Percentiles rank a stretch among this genome's conserved stretches.
These are phyloP conservation scores for Pavo muticus DNA, from an alignment of 2,113 vertebrate species.

Conservation along the genomic window DNA sequence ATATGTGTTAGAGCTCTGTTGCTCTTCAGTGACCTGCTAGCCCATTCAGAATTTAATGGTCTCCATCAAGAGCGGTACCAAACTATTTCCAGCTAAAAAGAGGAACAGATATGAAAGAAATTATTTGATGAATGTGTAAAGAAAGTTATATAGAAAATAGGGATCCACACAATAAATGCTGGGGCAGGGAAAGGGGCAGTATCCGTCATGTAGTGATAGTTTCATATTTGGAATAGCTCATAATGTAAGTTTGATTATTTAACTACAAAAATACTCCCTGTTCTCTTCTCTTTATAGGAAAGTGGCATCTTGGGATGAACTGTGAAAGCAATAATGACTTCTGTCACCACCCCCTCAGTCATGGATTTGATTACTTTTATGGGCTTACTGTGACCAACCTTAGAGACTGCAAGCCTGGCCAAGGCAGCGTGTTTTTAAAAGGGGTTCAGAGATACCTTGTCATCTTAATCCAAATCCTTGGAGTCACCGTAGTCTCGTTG, in stretches of 20 bases:
- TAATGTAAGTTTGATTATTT: background rate
- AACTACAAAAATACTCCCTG: slow-evolving; percentile 7
- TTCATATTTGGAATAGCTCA: background rate
- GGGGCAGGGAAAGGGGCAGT: background rate
- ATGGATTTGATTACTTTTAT: slow-evolving; percentile 90
- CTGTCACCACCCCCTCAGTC: slow-evolving; percentile 88
- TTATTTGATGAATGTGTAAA: background rate
- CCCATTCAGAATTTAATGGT: background rate
- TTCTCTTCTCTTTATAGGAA: slow-evolving; percentile 77
- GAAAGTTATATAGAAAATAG: background rate
- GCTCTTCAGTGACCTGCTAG: background rate
- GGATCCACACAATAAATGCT: background rate
- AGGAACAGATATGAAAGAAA: background rate
- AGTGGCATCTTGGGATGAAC: slow-evolving; percentile 92
- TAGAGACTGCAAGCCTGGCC: slow-evolving; percentile 85
- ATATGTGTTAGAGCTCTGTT: background rate
- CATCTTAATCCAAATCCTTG: slow-evolving; percentile 35
- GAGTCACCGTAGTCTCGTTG: slow-evolving; percentile 44
- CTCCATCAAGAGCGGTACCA: background rate
- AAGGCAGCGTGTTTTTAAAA: slow-evolving; percentile 78
- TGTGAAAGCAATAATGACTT: slow-evolving; percentile 84
- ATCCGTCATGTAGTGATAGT: background rate
- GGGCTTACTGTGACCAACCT: slow-evolving; percentile 86
- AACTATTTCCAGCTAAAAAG: background rate
- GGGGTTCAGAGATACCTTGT: background rate